Conservation (phyloP, 2,888 invertebrate genomes). For the Agrochola circellaris region DNA sequence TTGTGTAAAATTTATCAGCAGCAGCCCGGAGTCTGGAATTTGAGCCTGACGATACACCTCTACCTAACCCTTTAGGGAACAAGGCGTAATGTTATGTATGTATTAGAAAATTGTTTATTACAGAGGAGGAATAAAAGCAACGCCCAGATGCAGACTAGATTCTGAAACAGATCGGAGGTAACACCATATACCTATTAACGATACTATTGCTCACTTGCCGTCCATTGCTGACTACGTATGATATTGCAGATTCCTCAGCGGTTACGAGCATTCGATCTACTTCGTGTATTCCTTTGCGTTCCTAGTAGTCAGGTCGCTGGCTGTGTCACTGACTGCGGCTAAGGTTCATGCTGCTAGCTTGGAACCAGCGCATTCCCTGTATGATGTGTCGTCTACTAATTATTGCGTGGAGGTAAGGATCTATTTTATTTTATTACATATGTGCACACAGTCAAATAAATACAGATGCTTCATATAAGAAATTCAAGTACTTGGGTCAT, state of each 20-base stretch:
- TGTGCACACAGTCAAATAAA: too few species aligned
- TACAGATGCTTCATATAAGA: too few species aligned
- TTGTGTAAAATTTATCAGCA: too few species aligned
- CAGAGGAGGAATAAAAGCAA: conserved; percentile 75
- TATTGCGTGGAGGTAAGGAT: conserved; percentile 91
- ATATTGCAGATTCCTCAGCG: conserved; percentile 75
- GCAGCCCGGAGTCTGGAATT: too few species aligned
- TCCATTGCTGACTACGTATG: neutral
- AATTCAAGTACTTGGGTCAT: too few species aligned
- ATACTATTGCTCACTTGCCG: neutral
- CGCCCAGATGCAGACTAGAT: conserved; percentile 68
- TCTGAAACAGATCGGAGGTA: conserved; percentile 60
- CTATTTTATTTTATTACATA: neutral
- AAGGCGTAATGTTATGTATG: too few species aligned
- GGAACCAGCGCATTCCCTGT: conserved; percentile 88
- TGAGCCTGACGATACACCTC: too few species aligned
- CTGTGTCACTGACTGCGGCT: conserved; percentile 91
- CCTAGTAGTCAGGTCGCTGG: conserved; percentile 90
- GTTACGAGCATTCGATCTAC: conserved; percentile 90
- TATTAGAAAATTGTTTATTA: conserved; percentile 21
- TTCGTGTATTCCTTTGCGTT: conserved; percentile 92
- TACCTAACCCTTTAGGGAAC: too few species aligned
- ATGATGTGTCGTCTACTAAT: conserved; percentile 90
- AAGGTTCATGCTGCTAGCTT: conserved; percentile 90
- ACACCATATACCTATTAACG: neutral